phyloP scores from a whole-genome alignment of 2,797 vertebrate species.

The Lates japonicus region DNA sequence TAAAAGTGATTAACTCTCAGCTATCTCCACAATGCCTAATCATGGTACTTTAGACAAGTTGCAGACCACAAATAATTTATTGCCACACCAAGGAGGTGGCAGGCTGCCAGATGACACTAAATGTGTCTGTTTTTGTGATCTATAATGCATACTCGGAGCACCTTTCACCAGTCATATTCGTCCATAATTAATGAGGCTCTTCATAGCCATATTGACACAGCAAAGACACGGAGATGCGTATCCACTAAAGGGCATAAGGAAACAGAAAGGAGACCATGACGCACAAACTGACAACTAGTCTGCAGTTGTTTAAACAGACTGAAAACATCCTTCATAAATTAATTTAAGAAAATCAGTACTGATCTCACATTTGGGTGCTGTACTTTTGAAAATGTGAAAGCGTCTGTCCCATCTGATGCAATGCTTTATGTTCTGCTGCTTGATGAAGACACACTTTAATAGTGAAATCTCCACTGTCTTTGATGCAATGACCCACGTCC shows the following conservation, averaged over 20 bases:
- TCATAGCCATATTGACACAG: constrained; percentile 65
- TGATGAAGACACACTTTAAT: constrained; percentile 27
- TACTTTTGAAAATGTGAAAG: not conserved
- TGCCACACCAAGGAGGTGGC: constrained; percentile 44
- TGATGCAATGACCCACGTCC: constrained; percentile 28
- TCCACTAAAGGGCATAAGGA: constrained; percentile 15
- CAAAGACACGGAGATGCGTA: constrained; percentile 47
- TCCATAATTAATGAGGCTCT: constrained; percentile 78
- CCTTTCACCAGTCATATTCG: constrained; percentile 61
- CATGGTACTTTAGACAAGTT: constrained; percentile 56
- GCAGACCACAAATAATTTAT: constrained; percentile 72
- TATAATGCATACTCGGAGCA: constrained; percentile 72
- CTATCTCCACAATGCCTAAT: constrained; percentile 55
- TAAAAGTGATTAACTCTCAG: constrained; percentile 62
- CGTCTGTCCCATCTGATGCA: constrained; percentile 15
- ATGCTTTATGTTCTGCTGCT: constrained; percentile 14
- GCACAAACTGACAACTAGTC: constrained; percentile 4
- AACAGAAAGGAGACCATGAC: not conserved
- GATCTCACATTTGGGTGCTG: not conserved
- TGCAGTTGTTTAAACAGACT: constrained; percentile 24
- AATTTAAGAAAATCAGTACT: not conserved
- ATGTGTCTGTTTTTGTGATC: constrained; percentile 72
- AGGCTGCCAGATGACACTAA: constrained; percentile 66
- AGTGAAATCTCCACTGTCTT: constrained; percentile 15
- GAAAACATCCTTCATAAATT: constrained; percentile 16